Conservation (phyloP, 2,888 invertebrate genomes). For the Lasioglossum figueresi region DNA sequence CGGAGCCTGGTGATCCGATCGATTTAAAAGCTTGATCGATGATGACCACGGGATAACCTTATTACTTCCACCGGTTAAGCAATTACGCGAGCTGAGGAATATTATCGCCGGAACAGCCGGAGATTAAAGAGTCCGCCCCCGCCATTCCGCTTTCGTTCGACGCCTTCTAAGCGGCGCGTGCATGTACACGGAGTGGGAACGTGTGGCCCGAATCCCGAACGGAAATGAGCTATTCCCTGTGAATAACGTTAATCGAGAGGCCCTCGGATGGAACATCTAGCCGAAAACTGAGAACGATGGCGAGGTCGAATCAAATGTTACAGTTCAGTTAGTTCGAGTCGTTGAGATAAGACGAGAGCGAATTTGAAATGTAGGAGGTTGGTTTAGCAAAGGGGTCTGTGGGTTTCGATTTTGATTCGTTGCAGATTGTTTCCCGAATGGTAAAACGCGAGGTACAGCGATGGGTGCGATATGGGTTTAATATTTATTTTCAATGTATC, state of each 20-base stretch:
- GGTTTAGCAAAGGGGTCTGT: background rate
- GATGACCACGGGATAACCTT: constrained; percentile 62
- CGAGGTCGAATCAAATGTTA: background rate
- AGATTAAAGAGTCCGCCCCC: constrained; percentile 52
- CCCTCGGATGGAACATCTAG: background rate
- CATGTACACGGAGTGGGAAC: constrained; percentile 1
- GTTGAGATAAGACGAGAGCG: background rate
- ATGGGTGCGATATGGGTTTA: background rate
- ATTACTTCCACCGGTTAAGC: constrained; percentile 66
- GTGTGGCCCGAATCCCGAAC: background rate
- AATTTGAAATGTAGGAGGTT: background rate
- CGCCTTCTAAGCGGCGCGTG: background rate
- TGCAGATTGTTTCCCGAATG: background rate
- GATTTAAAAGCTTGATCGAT: constrained; percentile 68
- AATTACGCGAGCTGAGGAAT: constrained; percentile 69
- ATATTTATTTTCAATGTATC: background rate
- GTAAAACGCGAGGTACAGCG: background rate
- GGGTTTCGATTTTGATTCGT: background rate
- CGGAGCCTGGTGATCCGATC: constrained; percentile 45
- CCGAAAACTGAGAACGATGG: background rate
- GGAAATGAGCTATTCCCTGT: constrained; percentile 9
- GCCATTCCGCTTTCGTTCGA: constrained; percentile 9
- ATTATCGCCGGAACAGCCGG: constrained; percentile 58
- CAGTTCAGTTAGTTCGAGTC: background rate
- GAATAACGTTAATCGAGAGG: constrained; percentile 16